Conservation (phyloP, 1,140 invertebrate species). For the Aphidius ervi region DNA sequence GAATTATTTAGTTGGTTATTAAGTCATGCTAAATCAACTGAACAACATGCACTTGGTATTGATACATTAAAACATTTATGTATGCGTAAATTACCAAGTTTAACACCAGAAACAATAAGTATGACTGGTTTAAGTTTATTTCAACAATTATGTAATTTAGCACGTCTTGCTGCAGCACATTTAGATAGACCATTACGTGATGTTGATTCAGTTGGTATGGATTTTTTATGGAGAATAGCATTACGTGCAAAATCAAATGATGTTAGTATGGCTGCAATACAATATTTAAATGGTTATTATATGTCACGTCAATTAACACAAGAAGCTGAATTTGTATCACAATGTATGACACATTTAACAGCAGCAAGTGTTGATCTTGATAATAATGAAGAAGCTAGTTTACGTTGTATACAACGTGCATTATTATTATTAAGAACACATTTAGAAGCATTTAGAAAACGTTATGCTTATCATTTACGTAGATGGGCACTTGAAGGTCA, state of each 20-base stretch:
- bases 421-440: constrained; percentile 84
- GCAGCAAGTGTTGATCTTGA: constrained; percentile 72
- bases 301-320: constrained; percentile 85
- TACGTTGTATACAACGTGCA: constrained; percentile 86
- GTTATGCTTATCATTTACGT: constrained; percentile 82
- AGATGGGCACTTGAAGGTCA: constrained; percentile 79
- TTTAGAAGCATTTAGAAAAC: constrained; percentile 83
- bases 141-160: constrained; percentile 84
- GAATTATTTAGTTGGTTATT: constrained; percentile 90
- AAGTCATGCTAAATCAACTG: constrained; percentile 83
- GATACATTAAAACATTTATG: constrained; percentile 86
- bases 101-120: constrained; percentile 83
- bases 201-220: constrained; percentile 70
- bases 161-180: constrained; percentile 66
- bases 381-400: constrained; percentile 69
- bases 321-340: constrained; percentile 86
- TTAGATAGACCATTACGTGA: constrained; percentile 52
- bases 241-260: constrained; percentile 83
- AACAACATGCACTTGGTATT: constrained; percentile 82
- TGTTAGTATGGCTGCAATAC: constrained; percentile 87
- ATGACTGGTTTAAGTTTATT: constrained; percentile 88
- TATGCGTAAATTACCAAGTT: constrained; percentile 80
- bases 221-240: constrained; percentile 91
- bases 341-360: constrained; percentile 86
- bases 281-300: constrained; percentile 89